Evolutionary conservation across 2,113 vertebrate species (phyloP).

Genomic region (Mesoclemmys tuberculata): DNA sequence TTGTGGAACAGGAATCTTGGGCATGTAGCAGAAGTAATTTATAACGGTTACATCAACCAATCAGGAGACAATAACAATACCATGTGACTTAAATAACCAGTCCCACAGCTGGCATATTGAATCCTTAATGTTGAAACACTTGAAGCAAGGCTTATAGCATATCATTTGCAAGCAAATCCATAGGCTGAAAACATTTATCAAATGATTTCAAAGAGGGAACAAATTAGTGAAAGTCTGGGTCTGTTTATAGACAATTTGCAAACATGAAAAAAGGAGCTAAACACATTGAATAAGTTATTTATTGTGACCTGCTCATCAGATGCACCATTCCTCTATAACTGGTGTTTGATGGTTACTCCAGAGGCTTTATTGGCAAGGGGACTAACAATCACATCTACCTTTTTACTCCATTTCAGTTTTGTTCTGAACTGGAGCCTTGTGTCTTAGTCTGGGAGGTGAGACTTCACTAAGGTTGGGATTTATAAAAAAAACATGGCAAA

Average conservation of each 20-base stretch:
- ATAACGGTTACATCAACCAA: constrained; percentile 2
- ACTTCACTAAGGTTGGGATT: background rate
- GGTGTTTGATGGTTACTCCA: constrained; percentile 58
- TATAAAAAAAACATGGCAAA: background rate
- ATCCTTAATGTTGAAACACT: background rate
- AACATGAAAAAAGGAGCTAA: constrained; percentile 65
- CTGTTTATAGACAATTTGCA: constrained; percentile 70
- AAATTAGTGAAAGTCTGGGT: constrained; percentile 72
- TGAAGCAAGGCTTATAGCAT: constrained; percentile 48
- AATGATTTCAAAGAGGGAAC: constrained; percentile 64
- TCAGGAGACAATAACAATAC: constrained; percentile 42
- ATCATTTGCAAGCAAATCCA: constrained; percentile 54
- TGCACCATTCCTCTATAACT: constrained; percentile 52
- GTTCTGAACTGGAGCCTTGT: background rate
- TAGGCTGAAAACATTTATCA: constrained; percentile 69
- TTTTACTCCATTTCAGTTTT: background rate
- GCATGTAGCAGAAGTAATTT: constrained; percentile 12
- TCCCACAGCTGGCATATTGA: constrained; percentile 67
- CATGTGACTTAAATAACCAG: constrained; percentile 56
- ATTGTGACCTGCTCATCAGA: constrained; percentile 58
- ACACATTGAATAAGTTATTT: constrained; percentile 64
- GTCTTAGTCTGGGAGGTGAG: background rate
- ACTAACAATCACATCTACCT: background rate
- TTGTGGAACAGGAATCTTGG: background rate
- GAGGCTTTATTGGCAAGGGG: background rate